Base-by-base conservation (phyloP, 1,140 invertebrate species). In the Hyles euphorbiae region DNA sequence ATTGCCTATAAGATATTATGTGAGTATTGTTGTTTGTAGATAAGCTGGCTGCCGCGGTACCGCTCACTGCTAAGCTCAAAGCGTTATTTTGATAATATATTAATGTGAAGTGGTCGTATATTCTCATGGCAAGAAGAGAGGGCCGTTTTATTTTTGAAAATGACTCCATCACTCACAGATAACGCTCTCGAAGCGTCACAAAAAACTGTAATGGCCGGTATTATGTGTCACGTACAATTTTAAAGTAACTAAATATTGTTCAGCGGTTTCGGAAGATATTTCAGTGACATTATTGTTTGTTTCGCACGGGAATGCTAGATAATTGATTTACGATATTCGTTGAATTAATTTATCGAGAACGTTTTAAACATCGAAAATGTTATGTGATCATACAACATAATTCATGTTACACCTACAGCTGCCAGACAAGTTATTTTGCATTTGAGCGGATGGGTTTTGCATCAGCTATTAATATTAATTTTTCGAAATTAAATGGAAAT, bases 131-230 rank as follows among this genome's bases (percentile, higher is more conserved):
- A 58, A 65, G 72, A 72, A 64, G 62, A 76, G 72, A 79, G 82
- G 69, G 74, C 70, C 73, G 79, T 83, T 85, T 87, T 87, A 88
- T 88, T 88, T 87, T 88, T 75, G 81, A 87, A 80, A 85, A 87
- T 84, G 81, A 75, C 78, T 79, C 81, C 85, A 87, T 87, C 76
- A 87, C 63, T 87, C 85, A 87, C 76, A 70, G 82, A 84, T 86
- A 87, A 85, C 75, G 81, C 69, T 67, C 61, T 74, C 63, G 60
- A 69, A 70, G 76, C 68, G 72, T 72, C 67, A 81, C 68, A 80
- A 83, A 83, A 81, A 79, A 73, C 72, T 70, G 67, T 81, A 76
- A 79, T 70, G 71, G 57, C 67, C 53, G 61, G 73, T 76, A 68
- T 78, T 71, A 78, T 72, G 74, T 86, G 81, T 82, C 78, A 68